phyloP scores from a whole-genome alignment of 2,113 vertebrate species.

The Hippocampus abdominalis region DNA sequence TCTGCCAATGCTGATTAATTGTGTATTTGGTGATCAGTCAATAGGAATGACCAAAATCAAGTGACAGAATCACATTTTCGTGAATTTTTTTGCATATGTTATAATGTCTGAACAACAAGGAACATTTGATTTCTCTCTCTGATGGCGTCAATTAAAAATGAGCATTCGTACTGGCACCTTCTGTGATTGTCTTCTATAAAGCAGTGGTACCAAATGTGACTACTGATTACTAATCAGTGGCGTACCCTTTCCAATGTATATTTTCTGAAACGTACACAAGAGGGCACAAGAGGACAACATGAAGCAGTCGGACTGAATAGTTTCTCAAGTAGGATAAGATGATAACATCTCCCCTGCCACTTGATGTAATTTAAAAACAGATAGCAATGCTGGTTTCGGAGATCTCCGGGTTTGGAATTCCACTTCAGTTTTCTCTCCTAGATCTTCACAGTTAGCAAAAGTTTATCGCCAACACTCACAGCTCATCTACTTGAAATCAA shows the following conservation, averaged over 20 bases:
- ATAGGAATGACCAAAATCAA: not conserved
- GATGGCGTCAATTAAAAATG: not conserved
- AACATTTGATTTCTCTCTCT: not conserved
- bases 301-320: not conserved
- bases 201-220: not conserved
- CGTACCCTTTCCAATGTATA: no score
- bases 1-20: not conserved
- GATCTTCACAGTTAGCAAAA: not conserved
- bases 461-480: not conserved
- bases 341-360: not conserved
- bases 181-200: not conserved
- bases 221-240: not conserved
- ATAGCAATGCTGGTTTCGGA: not conserved
- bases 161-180: not conserved
- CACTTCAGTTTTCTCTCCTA: not conserved
- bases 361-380: not conserved
- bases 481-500: not conserved
- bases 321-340: not conserved
- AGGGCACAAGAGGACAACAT: not conserved
- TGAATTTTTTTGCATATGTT: not conserved
- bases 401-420: not conserved
- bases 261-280: not conserved
- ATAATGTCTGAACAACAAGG: not conserved
- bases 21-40: not conserved
- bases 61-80: not conserved